Evolutionary conservation across 2,888 invertebrate species (phyloP).

Genomic region (Caenorhabditis sp.): DNA sequence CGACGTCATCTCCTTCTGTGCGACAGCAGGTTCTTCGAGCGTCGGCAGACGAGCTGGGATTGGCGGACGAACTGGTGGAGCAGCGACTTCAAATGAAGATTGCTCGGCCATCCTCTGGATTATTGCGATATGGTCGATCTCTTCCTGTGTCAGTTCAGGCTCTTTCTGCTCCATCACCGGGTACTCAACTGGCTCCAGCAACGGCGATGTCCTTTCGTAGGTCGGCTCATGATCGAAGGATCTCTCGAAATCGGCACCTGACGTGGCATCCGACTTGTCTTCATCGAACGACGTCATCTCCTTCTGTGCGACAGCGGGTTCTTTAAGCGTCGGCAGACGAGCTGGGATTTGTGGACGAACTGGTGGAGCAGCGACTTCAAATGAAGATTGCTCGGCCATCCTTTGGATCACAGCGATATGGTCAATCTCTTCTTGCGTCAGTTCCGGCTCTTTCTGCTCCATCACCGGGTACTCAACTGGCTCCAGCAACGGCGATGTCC

Average conservation of each 20-base stretch:
- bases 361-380: constrained; percentile 2
- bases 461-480: too few relatives aligned
- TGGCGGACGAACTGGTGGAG: too few relatives aligned
- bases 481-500: constrained; percentile 20
- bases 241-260: constrained; percentile 17
- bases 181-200: too few relatives aligned
- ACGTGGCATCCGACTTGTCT: constrained; percentile 47
- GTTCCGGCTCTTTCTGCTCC: constrained; percentile 16
- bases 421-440: constrained; percentile 46
- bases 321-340: constrained; percentile 1
- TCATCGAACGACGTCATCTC: not conserved
- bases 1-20: too few relatives aligned
- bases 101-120: too few relatives aligned
- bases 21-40: too few relatives aligned
- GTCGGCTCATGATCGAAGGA: constrained; percentile 20
- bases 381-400: constrained; percentile 5
- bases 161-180: too few relatives aligned
- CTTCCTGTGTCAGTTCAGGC: too few relatives aligned
- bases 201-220: not conserved
- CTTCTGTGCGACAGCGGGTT: not conserved
- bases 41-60: too few relatives aligned
- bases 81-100: too few relatives aligned
- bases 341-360: constrained; percentile 11
- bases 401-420: constrained; percentile 60
- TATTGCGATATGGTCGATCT: too few relatives aligned